These are phyloP conservation scores for Ispidina picta DNA, from an alignment of 2,797 vertebrate species.

Conservation along the genomic window DNA sequence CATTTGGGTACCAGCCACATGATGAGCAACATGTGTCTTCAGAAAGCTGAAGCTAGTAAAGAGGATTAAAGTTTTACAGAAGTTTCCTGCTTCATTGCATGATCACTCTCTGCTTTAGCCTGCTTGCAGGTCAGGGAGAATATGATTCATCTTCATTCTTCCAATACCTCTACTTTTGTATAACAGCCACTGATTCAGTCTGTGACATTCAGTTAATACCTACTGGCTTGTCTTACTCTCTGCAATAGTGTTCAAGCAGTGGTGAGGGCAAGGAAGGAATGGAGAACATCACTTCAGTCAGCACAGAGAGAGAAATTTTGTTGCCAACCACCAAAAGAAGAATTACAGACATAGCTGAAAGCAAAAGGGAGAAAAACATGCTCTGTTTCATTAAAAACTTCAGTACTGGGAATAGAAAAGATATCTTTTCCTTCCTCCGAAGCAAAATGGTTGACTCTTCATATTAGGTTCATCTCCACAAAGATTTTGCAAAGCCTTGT, in stretches of 20 bases:
- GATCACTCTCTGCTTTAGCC: not conserved
- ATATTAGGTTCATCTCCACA: not conserved
- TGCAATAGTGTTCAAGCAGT: not conserved
- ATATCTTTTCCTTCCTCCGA: not conserved
- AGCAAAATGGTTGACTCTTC: not conserved
- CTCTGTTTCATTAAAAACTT: not conserved
- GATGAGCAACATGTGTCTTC: not conserved
- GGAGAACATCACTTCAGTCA: not conserved
- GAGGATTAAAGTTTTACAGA: not conserved
- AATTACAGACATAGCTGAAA: not conserved
- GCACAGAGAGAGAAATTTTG: accelerated
- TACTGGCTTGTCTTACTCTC: not conserved
- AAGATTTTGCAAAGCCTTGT: not conserved
- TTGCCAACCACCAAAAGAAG: not conserved
- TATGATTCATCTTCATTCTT: not conserved
- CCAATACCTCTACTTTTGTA: not conserved
- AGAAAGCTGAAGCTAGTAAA: not conserved
- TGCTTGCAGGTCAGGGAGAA: not conserved
- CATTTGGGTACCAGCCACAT: not conserved
- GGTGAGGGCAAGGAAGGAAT: not conserved
- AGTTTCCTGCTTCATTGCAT: not conserved
- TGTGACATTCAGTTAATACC: not conserved
- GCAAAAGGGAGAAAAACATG: not conserved
- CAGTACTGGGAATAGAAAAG: not conserved
- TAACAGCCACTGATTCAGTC: not conserved